Evolutionary conservation across 2,888 invertebrate species (phyloP), one percentile per base, ranked within the genome.

Genomic region (Junonia oenone): DNA sequence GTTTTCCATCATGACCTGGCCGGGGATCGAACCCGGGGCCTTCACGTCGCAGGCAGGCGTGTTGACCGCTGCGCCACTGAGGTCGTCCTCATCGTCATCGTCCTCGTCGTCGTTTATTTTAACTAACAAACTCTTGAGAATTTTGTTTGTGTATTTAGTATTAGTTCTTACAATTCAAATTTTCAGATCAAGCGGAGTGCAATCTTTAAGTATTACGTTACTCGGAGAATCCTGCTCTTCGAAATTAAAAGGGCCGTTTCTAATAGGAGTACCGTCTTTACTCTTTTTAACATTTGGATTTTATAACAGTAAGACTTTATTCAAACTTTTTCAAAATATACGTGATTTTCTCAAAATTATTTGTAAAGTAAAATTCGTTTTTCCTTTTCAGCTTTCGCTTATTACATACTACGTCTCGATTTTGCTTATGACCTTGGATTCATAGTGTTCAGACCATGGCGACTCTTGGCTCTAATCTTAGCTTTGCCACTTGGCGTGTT

Each of bases 401-500:
- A 75, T 59, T 63, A 68, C 11, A 66, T 75, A 6, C 53, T 76
- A 1, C 69, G 68, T 33, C 45, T 76, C 43, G 60, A 46, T 13
- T 46, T 46, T 5, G 29, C 46, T 0, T 46, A 15, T 6, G 31
- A 74, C 51, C 50, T 75, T 51, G 73, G 72, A 2, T 52, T 67
- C 11, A 65, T 81, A 14, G 64, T 61, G 1, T 77, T 79, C 45
- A 68, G 67, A 0, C 77, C 82, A 0, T 82, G 82, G 82, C 69
- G 82, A 33, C 68, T 83, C 1, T 58, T 82, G 19, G 65, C 71
- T 2, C 47, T 82, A 1, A 59, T 83, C 1, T 71, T 88, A 37
- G 78, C 92, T 3, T 29, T 93, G 6, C 93, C 94, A 0, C 89
- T 92, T 46, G 72, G 94, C 0, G 60, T 92, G 0, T 91, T 93